A percentile compares a stretch with the other conserved stretches of the same genome.
These are phyloP conservation scores for Arrhamphus sclerolepis DNA, from an alignment of 2,797 vertebrate species.

Conservation along the genomic window DNA sequence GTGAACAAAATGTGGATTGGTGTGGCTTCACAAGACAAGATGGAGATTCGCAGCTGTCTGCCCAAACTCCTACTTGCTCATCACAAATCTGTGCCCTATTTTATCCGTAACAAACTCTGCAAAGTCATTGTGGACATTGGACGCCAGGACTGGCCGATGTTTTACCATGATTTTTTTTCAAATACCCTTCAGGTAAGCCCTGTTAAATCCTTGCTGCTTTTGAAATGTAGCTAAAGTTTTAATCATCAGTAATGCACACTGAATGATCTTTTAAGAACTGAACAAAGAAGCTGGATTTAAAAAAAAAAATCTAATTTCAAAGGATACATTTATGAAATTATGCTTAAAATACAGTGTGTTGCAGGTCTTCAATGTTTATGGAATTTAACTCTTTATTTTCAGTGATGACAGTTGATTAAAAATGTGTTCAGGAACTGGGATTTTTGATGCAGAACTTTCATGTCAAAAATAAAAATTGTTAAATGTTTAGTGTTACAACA, in stretches of 20 bases:
- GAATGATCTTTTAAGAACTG: background rate
- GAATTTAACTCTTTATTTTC: no score
- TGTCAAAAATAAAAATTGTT: no score
- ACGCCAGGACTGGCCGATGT: slow-evolving; percentile 99
- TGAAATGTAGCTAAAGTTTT: background rate
- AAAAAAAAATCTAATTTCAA: no score
- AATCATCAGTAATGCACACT: background rate
- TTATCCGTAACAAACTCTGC: slow-evolving; percentile 97
- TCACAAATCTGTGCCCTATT: slow-evolving; percentile 95
- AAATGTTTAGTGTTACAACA: no score
- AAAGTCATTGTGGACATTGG: slow-evolving; percentile 99
- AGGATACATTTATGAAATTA: background rate
- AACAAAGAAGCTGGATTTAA: slow-evolving; percentile 4
- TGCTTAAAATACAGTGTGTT: no score
- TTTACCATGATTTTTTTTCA: slow-evolving; percentile 98
- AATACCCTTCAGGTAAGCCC: slow-evolving; percentile 92
- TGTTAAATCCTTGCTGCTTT: background rate
- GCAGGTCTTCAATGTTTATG: no score
- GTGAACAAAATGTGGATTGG: slow-evolving; percentile 99
- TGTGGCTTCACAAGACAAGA: slow-evolving; percentile 94
- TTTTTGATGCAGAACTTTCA: no score
- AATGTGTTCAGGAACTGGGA: no score
- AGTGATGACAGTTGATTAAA: no score
- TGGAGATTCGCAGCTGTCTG: slow-evolving; percentile 96
- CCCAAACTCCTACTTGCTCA: slow-evolving; percentile 95